Conservation (phyloP, 2,797 vertebrate genomes). For the Xiphophorus birchmanni region DNA sequence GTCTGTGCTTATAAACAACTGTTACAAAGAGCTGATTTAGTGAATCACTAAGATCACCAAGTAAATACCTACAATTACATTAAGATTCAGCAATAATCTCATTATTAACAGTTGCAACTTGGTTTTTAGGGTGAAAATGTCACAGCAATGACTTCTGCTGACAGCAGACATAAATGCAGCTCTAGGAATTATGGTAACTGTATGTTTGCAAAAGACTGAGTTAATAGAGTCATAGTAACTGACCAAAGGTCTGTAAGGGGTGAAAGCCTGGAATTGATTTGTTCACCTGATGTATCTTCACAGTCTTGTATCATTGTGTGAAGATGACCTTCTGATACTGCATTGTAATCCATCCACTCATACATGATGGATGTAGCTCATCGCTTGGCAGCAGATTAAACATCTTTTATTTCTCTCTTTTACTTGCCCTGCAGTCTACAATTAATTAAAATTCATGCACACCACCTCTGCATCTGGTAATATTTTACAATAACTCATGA, state of each 20-base stretch:
- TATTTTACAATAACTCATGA: slow-evolving; percentile 75
- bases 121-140: slow-evolving; percentile 4
- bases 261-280: slow-evolving; percentile 18
- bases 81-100: slow-evolving; percentile 8
- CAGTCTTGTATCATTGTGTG: slow-evolving; percentile 1
- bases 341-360: slow-evolving; percentile 44
- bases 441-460: slow-evolving; percentile 83
- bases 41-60: not conserved
- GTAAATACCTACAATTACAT: not conserved
- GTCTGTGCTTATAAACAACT: not conserved
- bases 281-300: not conserved
- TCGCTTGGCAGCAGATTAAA: slow-evolving; percentile 80
- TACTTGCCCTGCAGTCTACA: slow-evolving; percentile 70
- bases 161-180: slow-evolving; percentile 7
- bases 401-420: slow-evolving; percentile 47
- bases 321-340: slow-evolving; percentile 42
- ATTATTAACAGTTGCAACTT: not conserved
- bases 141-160: slow-evolving; percentile 2
- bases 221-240: not conserved
- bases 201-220: not conserved
- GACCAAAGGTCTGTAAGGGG: slow-evolving; percentile 9
- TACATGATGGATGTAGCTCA: slow-evolving; percentile 72
- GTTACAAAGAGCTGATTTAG: not conserved
- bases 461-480: slow-evolving; percentile 74
- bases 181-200: slow-evolving; percentile 8